Conservation (phyloP, 2,113 vertebrate species). For the Caretta caretta region DNA sequence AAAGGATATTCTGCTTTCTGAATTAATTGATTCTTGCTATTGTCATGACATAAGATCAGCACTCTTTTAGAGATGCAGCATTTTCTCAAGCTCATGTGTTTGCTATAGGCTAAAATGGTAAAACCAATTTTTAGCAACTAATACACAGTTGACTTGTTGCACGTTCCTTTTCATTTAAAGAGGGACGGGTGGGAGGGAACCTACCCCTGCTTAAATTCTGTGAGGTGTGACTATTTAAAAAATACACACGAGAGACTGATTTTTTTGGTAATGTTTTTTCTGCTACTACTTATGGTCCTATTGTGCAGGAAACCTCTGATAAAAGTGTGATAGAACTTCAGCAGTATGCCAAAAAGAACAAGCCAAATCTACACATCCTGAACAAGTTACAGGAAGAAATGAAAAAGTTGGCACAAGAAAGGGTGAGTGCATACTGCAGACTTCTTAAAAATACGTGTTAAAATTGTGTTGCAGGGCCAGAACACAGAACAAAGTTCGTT, state of each 20-base stretch:
- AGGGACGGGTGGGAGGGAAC: rapidly evolving
- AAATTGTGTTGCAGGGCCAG: background rate
- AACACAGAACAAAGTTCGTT: background rate
- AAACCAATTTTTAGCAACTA: background rate
- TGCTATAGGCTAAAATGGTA: background rate
- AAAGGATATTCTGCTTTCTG: background rate
- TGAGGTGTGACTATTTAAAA: background rate
- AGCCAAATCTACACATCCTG: slow-evolving; percentile 98
- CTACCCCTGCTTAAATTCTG: background rate
- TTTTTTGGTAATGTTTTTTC: background rate
- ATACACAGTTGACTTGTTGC: background rate
- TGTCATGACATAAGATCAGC: background rate
- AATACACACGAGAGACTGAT: background rate
- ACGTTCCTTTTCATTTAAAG: background rate
- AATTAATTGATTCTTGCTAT: background rate
- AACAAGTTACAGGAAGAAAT: slow-evolving; percentile 99
- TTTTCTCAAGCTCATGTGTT: background rate
- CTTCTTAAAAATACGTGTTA: background rate
- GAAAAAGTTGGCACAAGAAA: slow-evolving; percentile 93
- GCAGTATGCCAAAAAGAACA: slow-evolving; percentile 99
- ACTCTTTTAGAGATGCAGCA: background rate
- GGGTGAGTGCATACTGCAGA: slow-evolving; percentile 78
- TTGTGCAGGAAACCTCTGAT: slow-evolving; percentile 91
- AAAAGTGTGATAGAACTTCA: slow-evolving; percentile 99
- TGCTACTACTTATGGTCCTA: background rate